Percentiles rank a stretch among this genome's conserved stretches.
These are phyloP conservation scores for Cryptus armator DNA, from an alignment of 2,888 invertebrate species.

Conservation along the genomic window DNA sequence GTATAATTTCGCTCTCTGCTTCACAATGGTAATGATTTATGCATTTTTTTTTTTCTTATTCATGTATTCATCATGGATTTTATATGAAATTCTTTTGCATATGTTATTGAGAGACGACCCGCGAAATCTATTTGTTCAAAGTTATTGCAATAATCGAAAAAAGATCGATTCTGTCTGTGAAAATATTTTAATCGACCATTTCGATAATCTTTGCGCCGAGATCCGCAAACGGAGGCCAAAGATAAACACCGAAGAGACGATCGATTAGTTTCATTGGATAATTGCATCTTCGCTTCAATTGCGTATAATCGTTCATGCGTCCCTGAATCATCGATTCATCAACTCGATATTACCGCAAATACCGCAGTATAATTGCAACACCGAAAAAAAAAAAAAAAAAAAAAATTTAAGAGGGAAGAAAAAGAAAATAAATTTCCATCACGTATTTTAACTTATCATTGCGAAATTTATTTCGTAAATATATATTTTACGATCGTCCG, in stretches of 20 bases:
- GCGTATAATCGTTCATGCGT: slow-evolving; percentile 24
- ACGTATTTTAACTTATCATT: slow-evolving; percentile 54
- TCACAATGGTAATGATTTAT: slow-evolving; percentile 1
- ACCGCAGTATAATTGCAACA: neutral
- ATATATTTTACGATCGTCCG: slow-evolving; percentile 64
- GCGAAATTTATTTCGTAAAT: slow-evolving; percentile 73
- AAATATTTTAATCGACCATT: neutral
- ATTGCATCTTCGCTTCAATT: slow-evolving; percentile 35
- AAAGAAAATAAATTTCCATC: neutral
- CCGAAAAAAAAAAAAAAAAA: neutral
- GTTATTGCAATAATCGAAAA: neutral
- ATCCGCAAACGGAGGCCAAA: neutral
- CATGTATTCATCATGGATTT: slow-evolving; percentile 1
- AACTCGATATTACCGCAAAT: neutral
- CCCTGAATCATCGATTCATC: slow-evolving; percentile 1
- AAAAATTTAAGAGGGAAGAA: neutral
- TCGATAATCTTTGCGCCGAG: neutral
- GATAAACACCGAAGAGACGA: slow-evolving; percentile 6
- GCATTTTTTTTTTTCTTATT: neutral
- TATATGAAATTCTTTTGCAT: neutral
- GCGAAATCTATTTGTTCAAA: neutral
- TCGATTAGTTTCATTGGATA: slow-evolving; percentile 25
- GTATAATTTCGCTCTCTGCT: neutral
- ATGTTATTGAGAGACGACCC: neutral
- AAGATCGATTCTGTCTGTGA: neutral